These are phyloP conservation scores for Pteromalus puparum DNA, from an alignment of 1,140 invertebrate genomes.

Conservation along the genomic window DNA sequence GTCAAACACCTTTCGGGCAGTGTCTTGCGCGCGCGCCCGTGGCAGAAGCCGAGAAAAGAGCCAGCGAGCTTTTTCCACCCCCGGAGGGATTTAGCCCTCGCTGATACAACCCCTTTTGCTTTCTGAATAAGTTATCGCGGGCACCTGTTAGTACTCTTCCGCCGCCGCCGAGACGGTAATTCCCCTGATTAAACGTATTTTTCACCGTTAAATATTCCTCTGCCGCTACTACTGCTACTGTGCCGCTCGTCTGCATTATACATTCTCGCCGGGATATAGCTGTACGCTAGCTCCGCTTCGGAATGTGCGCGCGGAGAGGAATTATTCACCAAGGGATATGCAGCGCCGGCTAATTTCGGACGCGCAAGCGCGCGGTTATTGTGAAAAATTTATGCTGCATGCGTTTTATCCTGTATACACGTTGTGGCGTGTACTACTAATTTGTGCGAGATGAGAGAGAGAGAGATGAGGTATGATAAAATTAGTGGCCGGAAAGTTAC, in stretches of 20 bases:
- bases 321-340: conserved; percentile 40
- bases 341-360: conserved; percentile 18
- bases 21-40: not conserved
- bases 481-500: not conserved
- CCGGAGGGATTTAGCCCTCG: conserved; percentile 21
- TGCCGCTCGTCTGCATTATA: conserved; percentile 24
- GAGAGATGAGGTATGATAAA: not conserved
- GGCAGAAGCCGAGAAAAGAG: conserved; percentile 25
- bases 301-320: not conserved
- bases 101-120: not conserved
- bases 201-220: conserved; percentile 41
- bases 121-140: conserved; percentile 49
- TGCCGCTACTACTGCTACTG: too few relatives aligned
- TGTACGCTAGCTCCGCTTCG: not conserved
- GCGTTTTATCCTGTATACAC: not conserved
- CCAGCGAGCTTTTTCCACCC: conserved; percentile 34
- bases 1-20: conserved; percentile 44
- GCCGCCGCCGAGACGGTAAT: conserved; percentile 23
- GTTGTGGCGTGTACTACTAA: not conserved
- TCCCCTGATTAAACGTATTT: conserved; percentile 53
- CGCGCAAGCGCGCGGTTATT: not conserved
- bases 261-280: conserved; percentile 7
- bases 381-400: conserved; percentile 31
- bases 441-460: too few relatives aligned
- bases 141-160: conserved; percentile 43